phyloP scores from a whole-genome alignment of 2,113 vertebrate species.

The Hyla sarda region DNA sequence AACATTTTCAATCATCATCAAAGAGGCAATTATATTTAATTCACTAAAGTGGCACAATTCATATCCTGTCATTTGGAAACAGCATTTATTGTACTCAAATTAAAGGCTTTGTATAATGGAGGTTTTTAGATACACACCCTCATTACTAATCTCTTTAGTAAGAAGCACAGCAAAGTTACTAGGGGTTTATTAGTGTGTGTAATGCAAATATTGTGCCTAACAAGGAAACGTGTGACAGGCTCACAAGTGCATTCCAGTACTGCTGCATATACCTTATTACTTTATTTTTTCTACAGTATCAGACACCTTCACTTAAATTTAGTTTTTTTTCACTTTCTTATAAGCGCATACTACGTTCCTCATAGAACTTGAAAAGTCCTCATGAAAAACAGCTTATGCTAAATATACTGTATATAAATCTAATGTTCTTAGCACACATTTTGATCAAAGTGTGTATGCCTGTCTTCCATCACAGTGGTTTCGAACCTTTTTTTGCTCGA shows the following conservation, averaged over 20 bases:
- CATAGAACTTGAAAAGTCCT: no score
- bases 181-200: neutral
- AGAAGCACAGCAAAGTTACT: neutral
- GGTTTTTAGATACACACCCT: neutral
- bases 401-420: no score
- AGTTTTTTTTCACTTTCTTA: neutral
- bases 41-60: neutral
- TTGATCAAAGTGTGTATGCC: no score
- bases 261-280: neutral
- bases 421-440: no score
- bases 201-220: neutral
- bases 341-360: no score
- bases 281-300: neutral
- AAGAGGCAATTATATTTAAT: slow-evolving; percentile 1
- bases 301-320: neutral
- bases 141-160: slow-evolving; percentile 20
- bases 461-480: no score
- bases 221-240: neutral
- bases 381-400: no score
- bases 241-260: neutral
- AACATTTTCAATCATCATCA: neutral
- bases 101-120: slow-evolving; percentile 25
- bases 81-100: neutral
- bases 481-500: no score
- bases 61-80: neutral